Base-by-base conservation (phyloP, 2,113 vertebrate species). In the Corythornis madagascariensis region DNA sequence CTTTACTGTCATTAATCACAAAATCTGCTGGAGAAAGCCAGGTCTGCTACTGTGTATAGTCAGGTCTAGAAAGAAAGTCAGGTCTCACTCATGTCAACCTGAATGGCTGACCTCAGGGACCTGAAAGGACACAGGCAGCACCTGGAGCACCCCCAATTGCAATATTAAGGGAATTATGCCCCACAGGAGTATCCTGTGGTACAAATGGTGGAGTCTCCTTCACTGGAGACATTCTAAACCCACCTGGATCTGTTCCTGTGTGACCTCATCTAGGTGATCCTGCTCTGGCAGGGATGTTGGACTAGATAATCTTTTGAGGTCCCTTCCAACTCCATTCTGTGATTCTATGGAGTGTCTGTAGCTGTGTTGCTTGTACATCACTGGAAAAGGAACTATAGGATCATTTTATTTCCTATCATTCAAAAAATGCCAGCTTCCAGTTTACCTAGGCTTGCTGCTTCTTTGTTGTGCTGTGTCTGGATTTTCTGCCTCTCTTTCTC, bases 61-160 rank as follows among this genome's bases (percentile, higher is more conserved):
- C 20, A n/a, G 43, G 20, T 63, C 74, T 52, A 55, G 47, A 69
- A 16, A 53, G n/a, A 69, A 78, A 25, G 16, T 26, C 15, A 5
- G 11, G 15, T 4, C 4, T 87, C 13, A 13, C 5, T 4, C 6
- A 11, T 4, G 7, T 25, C 45, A 16, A 74, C 31, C 16, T 0
- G 0, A 83, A 61, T 0, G 1, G 42, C 35, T 0, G 0, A 31
- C 18, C 24, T 38, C 1, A 1, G 38, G 29, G 11, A 60, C 5
- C 20, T 60, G 22, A 25, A 76, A 24, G 18, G 21, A 48, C 17
- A 70, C 16, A 63, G 33, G 6, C 1, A 2, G 21, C 10, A 29
- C 13, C 50, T 42, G 17, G 17, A 83, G 28, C 35, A 43, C 4
- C 4, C 26, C 31, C 67, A 55, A 1, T 18, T 87, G 29, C 10